Conservation (phyloP, 2,797 vertebrate genomes). For the Xenentodon cancila region DNA sequence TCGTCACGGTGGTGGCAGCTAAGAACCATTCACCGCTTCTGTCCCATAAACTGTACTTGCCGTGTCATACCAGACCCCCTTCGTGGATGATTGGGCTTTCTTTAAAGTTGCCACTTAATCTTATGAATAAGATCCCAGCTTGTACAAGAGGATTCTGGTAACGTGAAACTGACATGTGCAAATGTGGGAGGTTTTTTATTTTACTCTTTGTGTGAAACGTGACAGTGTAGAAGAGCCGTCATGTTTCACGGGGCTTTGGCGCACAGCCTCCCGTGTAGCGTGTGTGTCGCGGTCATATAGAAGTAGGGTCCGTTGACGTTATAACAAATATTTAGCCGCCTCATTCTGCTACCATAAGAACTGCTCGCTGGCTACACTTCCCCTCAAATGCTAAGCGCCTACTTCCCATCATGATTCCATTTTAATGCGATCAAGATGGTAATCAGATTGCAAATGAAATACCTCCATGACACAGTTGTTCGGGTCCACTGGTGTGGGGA, state of each 20-base stretch:
- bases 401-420: conserved; percentile 83
- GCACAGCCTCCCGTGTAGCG: not conserved
- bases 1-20: conserved; percentile 78
- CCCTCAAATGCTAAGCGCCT: conserved; percentile 80
- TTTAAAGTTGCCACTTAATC: conserved; percentile 63
- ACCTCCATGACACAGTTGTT: conserved; percentile 82
- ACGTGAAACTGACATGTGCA: conserved; percentile 18
- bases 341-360: conserved; percentile 31
- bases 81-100: conserved; percentile 65
- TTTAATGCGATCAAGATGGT: conserved; percentile 87
- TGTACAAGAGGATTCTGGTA: conserved; percentile 37
- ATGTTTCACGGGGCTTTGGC: not conserved
- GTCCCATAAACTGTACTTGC: conserved; percentile 71
- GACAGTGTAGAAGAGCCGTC: conserved; percentile 7
- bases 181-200: not conserved
- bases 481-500: conserved; percentile 43
- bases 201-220: not conserved
- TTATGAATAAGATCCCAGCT: conserved; percentile 49
- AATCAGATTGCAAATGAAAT: conserved; percentile 88
- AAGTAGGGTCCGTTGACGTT: conserved; percentile 16
- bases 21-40: conserved; percentile 71
- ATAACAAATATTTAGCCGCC: conserved; percentile 15
- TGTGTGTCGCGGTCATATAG: conserved; percentile 13
- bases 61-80: conserved; percentile 77
- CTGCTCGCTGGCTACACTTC: conserved; percentile 47